These are phyloP conservation scores for Marisa cornuarietis DNA, from an alignment of 1,140 invertebrate genomes.

Conservation along the genomic window DNA sequence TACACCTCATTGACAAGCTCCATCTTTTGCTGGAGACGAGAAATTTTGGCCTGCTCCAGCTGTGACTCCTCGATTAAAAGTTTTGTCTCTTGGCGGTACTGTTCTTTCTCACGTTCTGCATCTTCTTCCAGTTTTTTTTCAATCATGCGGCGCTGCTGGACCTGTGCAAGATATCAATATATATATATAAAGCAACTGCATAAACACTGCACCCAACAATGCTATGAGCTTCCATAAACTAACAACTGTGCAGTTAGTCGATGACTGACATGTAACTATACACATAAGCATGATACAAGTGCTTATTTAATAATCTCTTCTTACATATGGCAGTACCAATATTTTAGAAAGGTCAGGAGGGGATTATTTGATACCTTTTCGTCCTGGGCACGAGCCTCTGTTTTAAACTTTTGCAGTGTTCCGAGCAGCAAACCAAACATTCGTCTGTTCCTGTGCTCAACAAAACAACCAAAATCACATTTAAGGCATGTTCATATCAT, in stretches of 20 bases:
- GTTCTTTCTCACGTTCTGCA: conserved; percentile 85
- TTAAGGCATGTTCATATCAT: too few relatives aligned
- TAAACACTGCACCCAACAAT: background rate
- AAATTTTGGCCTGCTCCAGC: conserved; percentile 87
- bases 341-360: background rate
- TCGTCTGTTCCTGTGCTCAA: conserved; percentile 69
- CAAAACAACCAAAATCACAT: too few relatives aligned
- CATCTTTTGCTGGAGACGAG: conserved; percentile 90
- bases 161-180: conserved; percentile 68
- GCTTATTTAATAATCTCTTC: too few relatives aligned
- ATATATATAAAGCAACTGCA: background rate
- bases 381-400: conserved; percentile 90
- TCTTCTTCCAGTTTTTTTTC: conserved; percentile 94
- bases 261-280: background rate
- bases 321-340: too few relatives aligned
- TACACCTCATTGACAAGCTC: conserved; percentile 83
- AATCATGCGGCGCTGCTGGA: conserved; percentile 85
- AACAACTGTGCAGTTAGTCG: background rate
- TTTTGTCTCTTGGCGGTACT: conserved; percentile 84
- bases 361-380: conserved; percentile 68
- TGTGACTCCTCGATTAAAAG: conserved; percentile 86
- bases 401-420: conserved; percentile 93
- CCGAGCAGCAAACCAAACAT: conserved; percentile 93
- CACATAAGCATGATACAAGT: background rate
- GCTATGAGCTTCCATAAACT: background rate